Base-by-base conservation (phyloP, 2,888 invertebrate species). In the Cartodere bifasciata region DNA sequence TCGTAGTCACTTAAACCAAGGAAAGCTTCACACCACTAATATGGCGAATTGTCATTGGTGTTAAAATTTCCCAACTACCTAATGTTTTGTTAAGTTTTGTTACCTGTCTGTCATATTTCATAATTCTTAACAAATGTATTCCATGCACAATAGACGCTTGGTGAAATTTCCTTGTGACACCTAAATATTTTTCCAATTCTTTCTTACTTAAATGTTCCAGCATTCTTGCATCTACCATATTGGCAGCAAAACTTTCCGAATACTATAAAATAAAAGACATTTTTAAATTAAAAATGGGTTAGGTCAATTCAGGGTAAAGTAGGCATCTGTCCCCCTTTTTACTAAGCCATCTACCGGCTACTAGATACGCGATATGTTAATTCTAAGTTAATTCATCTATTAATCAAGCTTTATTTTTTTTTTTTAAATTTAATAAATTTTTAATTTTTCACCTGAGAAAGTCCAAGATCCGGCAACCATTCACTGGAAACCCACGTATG, bases 401-500 rank as follows among this genome's bases (percentile, higher is more conserved):
- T 7, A 20, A 20, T 20, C 6, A 20, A 20, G n/a, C 6, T 20
- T 20, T 20, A 20, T 20, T 20, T 20, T 7, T 20, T 20, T 20
- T 20, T 20, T 20, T n/a, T n/a, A n/a, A n/a, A n/a, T n/a, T n/a
- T n/a, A n/a, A 28, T 10, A 28, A 9, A 14, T 24, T 29, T 24
- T 13, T 27, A 6, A 10, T 3, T n/a, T n/a, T 42, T 42, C 48
- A 75, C 76, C 67, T 79, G 79, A 6, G 87, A 75, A 32, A 94
- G 64, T 34, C 92, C 92, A 29, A 94, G 70, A 54, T 91, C 90
- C 2, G 87, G 85, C 44, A 94, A 62, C 88, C 91, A 92, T 54
- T 88, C 87, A 29, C 85, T 81, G 15, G 87, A 83, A 16, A 92
- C 88, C 91, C 92, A 94, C 11, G 85, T 85, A 58, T 91, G 90